Conservation (phyloP, 2,113 vertebrate genomes). For the Hippocampus guttulatus region DNA sequence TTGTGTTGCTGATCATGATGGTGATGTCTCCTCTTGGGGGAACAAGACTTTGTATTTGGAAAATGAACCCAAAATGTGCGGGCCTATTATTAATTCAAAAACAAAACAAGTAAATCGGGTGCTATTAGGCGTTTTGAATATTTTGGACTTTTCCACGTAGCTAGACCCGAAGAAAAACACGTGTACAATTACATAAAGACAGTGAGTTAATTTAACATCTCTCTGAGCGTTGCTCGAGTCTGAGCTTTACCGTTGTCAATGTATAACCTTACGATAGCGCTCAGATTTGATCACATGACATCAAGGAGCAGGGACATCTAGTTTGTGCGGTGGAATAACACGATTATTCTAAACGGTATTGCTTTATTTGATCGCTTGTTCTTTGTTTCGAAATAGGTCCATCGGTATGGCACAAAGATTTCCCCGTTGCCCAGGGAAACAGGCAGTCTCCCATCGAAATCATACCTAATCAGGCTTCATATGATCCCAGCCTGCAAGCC, state of each 20-base stretch:
- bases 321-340: neutral
- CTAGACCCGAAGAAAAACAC: neutral
- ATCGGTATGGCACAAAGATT: slow-evolving; percentile 83
- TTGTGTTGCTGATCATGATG: neutral
- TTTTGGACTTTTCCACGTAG: neutral
- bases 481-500: slow-evolving; percentile 76
- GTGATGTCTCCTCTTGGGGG: neutral
- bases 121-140: neutral
- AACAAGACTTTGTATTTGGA: neutral
- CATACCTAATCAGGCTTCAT: slow-evolving; percentile 75
- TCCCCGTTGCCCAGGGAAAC: slow-evolving; percentile 81
- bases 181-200: neutral
- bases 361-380: neutral
- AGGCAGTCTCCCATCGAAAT: slow-evolving; percentile 94
- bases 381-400: slow-evolving; percentile 74
- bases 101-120: neutral
- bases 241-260: too few relatives aligned
- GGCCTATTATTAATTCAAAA: neutral
- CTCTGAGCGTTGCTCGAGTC: too few relatives aligned
- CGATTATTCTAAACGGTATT: neutral
- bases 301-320: too few relatives aligned
- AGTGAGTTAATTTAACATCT: too few relatives aligned
- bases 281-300: too few relatives aligned
- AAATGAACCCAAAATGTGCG: neutral
- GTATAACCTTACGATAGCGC: too few relatives aligned